Conservation (phyloP, 2,113 vertebrate genomes). For the Speoplatyrhinus poulsoni region DNA sequence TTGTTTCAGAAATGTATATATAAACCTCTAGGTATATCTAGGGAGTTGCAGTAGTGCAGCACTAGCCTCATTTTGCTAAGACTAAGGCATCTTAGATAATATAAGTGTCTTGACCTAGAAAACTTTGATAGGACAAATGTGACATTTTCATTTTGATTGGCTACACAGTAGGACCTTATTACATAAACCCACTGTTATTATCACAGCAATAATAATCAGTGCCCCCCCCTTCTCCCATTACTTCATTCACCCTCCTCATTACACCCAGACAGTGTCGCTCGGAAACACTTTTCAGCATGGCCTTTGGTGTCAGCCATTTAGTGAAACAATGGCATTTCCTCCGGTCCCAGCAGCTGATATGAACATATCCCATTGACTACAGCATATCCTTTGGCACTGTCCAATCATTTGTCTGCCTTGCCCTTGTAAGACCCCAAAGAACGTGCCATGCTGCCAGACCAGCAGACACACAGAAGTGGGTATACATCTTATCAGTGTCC, state of each 20-base stretch:
- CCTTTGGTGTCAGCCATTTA: conserved; percentile 1
- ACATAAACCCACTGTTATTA: neutral
- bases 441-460: conserved; percentile 46
- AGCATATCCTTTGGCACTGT: conserved; percentile 29
- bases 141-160: too few species aligned
- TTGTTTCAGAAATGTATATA: neutral
- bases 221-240: neutral
- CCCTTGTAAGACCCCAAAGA: conserved; percentile 34
- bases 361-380: conserved; percentile 23
- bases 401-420: conserved; percentile 36
- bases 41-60: too few species aligned
- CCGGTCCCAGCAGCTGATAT: conserved; percentile 33
- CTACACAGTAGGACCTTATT: too few species aligned
- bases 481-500: conserved; percentile 30
- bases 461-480: conserved; percentile 37
- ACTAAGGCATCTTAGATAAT: too few species aligned
- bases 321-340: conserved; percentile 25
- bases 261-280: neutral
- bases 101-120: too few species aligned
- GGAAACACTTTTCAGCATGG: conserved; percentile 1
- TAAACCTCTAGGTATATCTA: too few species aligned
- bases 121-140: too few species aligned
- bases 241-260: conserved; percentile 3
- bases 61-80: too few species aligned
- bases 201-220: neutral